phyloP scores from a whole-genome alignment of 2,113 vertebrate species.

The Aegithalos caudatus region DNA sequence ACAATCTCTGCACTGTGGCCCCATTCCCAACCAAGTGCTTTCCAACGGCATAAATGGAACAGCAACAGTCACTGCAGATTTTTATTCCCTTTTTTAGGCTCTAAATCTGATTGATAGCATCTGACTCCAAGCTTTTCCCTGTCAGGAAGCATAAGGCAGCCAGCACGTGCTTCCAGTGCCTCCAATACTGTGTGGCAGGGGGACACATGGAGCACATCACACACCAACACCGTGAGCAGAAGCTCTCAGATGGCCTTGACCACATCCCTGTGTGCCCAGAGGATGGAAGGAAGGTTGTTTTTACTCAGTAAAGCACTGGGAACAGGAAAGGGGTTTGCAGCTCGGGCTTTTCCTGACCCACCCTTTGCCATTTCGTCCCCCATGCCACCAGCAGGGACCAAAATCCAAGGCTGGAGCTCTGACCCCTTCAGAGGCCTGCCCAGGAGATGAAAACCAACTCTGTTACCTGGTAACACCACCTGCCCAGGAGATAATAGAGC shows the following conservation, averaged over 20 bases:
- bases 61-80: not conserved
- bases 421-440: not conserved
- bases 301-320: not conserved
- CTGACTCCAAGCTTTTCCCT: not conserved
- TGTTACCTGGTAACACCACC: conserved; percentile 81
- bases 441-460: not conserved
- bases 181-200: not conserved
- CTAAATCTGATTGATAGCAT: not conserved
- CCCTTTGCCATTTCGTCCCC: not conserved
- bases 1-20: not conserved
- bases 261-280: not conserved
- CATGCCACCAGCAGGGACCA: not conserved
- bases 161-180: not conserved
- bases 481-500: conserved; percentile 76
- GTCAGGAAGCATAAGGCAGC: not conserved
- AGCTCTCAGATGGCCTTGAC: not conserved
- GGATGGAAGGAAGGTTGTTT: not conserved
- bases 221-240: not conserved
- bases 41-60: not conserved
- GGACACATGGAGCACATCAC: not conserved
- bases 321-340: not conserved
- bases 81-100: not conserved
- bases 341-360: not conserved
- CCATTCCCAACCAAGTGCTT: not conserved
- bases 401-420: not conserved